Evolutionary conservation across 2,113 vertebrate species (phyloP).

Genomic region (Lophochroa leadbeateri): DNA sequence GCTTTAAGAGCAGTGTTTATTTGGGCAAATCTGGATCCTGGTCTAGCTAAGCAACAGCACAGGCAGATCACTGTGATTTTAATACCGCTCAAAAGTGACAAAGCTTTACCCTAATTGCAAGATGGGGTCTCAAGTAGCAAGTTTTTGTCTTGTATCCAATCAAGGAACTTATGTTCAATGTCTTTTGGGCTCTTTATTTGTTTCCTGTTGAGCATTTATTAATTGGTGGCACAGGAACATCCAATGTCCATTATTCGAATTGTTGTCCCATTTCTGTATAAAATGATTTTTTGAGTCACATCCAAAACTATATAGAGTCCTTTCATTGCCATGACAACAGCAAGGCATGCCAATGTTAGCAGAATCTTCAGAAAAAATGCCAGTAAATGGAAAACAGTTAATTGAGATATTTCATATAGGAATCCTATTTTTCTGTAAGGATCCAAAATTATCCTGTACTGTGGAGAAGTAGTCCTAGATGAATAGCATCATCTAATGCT

Average conservation of each 20-base stretch:
- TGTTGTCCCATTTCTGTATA: neutral
- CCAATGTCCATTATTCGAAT: neutral
- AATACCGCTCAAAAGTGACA: neutral
- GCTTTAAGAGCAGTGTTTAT: neutral
- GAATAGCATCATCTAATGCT: neutral
- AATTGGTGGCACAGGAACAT: neutral
- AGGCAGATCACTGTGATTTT: neutral
- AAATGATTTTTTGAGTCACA: constrained; percentile 10
- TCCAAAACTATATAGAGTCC: constrained; percentile 13
- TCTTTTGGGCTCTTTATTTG: neutral
- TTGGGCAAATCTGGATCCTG: neutral
- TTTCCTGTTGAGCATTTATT: neutral
- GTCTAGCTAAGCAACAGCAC: neutral
- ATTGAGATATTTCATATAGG: neutral
- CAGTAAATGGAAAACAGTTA: constrained; percentile 10
- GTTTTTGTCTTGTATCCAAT: neutral
- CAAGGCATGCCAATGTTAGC: constrained; percentile 3
- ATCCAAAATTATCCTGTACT: neutral
- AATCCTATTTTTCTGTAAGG: neutral
- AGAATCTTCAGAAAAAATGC: neutral
- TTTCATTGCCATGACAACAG: constrained; percentile 57
- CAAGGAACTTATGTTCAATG: neutral
- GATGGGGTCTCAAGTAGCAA: neutral
- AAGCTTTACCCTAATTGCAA: neutral
- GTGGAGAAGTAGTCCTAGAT: neutral